Conservation (phyloP, 2,113 vertebrate genomes). For the Sylvilagus bachmani region DNA sequence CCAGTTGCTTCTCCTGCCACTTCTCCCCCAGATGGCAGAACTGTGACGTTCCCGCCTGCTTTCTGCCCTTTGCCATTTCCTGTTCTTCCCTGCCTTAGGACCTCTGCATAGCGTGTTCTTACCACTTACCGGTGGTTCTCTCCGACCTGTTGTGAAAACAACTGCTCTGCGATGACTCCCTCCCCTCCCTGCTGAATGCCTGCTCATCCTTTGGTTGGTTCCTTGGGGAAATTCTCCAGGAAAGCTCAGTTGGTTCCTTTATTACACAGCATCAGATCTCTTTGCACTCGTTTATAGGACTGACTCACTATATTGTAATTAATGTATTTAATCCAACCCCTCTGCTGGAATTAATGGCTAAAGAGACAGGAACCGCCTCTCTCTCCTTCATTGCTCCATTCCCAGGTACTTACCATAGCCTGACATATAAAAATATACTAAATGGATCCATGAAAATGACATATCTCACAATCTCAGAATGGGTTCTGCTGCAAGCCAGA, state of each 20-base stretch:
- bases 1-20: background rate
- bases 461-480: background rate
- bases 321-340: background rate
- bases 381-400: background rate
- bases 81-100: slow-evolving; percentile 1
- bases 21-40: background rate
- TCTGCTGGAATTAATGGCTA: background rate
- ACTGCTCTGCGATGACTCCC: too few species aligned
- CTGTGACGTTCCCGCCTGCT: background rate
- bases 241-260: background rate
- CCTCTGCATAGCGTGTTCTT: background rate
- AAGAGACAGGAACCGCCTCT: background rate
- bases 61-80: background rate
- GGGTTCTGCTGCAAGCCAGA: background rate
- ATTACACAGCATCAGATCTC: background rate
- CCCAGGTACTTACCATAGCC: background rate
- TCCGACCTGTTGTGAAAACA: too few species aligned
- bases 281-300: background rate
- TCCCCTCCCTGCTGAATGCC: background rate
- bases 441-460: background rate
- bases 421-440: background rate
- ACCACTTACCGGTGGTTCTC: background rate
- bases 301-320: background rate
- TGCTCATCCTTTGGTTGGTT: background rate
- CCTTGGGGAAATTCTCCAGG: background rate